Conservation (phyloP, 2,113 vertebrate genomes). For the Etheostoma spectabile region DNA sequence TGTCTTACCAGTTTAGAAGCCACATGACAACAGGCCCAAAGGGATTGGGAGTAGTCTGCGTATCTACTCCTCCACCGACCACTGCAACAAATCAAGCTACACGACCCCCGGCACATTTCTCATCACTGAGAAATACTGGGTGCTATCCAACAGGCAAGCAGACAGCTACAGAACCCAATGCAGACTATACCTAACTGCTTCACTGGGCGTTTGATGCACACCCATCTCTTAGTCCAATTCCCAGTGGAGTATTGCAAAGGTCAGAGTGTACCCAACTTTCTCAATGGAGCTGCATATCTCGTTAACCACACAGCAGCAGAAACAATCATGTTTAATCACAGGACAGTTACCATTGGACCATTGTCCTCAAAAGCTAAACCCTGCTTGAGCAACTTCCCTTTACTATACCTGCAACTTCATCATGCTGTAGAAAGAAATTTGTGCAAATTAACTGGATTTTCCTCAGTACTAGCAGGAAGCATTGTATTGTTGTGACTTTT, state of each 20-base stretch:
- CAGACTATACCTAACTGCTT: conserved; percentile 26
- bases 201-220: conserved; percentile 9
- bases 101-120: conserved; percentile 20
- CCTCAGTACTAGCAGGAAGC: conserved; percentile 4
- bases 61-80: conserved; percentile 38
- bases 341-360: conserved; percentile 16
- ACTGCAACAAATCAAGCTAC: conserved; percentile 26
- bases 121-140: not conserved
- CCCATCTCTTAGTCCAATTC: conserved; percentile 55
- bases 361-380: not conserved
- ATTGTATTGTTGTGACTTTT: conserved; percentile 17
- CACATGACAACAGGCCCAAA: conserved; percentile 41
- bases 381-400: not conserved
- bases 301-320: conserved; percentile 34
- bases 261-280: conserved; percentile 36
- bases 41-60: conserved; percentile 61
- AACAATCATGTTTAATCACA: conserved; percentile 43
- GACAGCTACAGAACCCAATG: not conserved
- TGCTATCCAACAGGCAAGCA: not conserved
- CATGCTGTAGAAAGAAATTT: not conserved
- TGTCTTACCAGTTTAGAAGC: conserved; percentile 77
- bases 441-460: conserved; percentile 30
- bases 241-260: conserved; percentile 32
- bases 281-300: conserved; percentile 39
- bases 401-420: conserved; percentile 26